Percentiles rank a stretch among this genome's conserved stretches.
Conservation (phyloP, 2,113 vertebrate species). For the Sinocyclocheilus grahami region DNA sequence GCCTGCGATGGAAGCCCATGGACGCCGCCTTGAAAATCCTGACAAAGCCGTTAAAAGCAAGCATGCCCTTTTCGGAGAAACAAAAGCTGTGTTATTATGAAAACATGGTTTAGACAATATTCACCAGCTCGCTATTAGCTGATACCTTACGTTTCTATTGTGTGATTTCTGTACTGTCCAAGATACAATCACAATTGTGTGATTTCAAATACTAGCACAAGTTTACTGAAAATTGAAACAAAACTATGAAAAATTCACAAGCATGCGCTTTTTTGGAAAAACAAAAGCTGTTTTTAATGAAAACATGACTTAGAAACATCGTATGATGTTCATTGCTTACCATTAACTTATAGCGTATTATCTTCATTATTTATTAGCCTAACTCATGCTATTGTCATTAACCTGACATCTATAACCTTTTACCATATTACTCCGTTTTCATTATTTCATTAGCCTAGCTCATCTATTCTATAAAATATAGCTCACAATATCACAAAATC, state of each 20-base stretch:
- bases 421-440: too few relatives aligned
- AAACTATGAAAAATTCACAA: neutral
- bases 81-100: neutral
- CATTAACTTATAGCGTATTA: neutral
- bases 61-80: neutral
- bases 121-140: neutral
- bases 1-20: neutral
- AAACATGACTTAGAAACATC: neutral
- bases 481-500: neutral
- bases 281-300: neutral
- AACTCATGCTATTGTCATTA: neutral
- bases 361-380: neutral
- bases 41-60: slow-evolving; percentile 33
- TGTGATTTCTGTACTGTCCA: neutral
- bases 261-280: neutral
- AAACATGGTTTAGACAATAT: slow-evolving; percentile 7
- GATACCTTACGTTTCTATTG: neutral
- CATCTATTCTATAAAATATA: neutral
- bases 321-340: neutral
- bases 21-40: neutral
- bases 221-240: neutral
- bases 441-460: neutral
- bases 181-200: neutral
- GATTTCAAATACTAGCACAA: neutral
- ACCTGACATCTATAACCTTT: neutral